phyloP scores from a whole-genome alignment of 2,888 invertebrate genomes.

The Rhorus exstirpatorius region DNA sequence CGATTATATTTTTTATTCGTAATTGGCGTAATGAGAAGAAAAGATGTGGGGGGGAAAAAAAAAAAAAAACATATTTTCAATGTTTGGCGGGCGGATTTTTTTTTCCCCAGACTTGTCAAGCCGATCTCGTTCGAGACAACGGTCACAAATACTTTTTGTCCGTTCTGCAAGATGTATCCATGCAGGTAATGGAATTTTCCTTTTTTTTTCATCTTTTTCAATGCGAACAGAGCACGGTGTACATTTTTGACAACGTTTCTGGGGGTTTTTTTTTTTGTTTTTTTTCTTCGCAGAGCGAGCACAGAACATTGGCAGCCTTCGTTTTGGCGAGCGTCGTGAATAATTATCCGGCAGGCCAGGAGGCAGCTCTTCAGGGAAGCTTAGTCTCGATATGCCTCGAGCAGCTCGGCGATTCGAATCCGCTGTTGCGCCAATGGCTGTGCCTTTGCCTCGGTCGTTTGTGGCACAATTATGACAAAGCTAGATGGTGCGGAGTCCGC shows the following conservation, averaged over 20 bases:
- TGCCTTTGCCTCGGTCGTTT: slow-evolving; percentile 96
- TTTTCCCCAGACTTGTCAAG: slow-evolving; percentile 98
- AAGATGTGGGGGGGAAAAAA: too few species aligned
- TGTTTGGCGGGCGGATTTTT: too few species aligned
- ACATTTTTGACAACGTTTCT: too few species aligned
- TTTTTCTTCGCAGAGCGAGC: slow-evolving; percentile 88
- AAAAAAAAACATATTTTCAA: slow-evolving; percentile 5
- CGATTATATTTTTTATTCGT: slow-evolving; percentile 4
- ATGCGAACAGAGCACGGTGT: too few species aligned
- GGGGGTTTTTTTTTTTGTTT: slow-evolving; percentile 27
- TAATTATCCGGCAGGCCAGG: slow-evolving; percentile 95
- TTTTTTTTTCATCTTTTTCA: too few species aligned
- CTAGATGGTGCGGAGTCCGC: slow-evolving; percentile 97
- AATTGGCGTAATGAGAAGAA: too few species aligned
- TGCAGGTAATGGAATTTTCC: slow-evolving; percentile 90
- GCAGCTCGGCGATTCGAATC: slow-evolving; percentile 91
- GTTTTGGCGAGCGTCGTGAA: slow-evolving; percentile 97
- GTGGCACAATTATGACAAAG: slow-evolving; percentile 96
- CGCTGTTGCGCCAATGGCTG: slow-evolving; percentile 94
- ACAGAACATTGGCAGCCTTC: slow-evolving; percentile 97
- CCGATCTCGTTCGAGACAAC: slow-evolving; percentile 96
- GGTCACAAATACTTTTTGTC: slow-evolving; percentile 98
- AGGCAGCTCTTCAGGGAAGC: slow-evolving; percentile 95
- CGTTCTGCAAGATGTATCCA: slow-evolving; percentile 94
- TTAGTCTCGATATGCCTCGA: slow-evolving; percentile 97